Evolutionary conservation across 1,140 invertebrate genomes (phyloP).

Genomic region (Nomia melanderi): DNA sequence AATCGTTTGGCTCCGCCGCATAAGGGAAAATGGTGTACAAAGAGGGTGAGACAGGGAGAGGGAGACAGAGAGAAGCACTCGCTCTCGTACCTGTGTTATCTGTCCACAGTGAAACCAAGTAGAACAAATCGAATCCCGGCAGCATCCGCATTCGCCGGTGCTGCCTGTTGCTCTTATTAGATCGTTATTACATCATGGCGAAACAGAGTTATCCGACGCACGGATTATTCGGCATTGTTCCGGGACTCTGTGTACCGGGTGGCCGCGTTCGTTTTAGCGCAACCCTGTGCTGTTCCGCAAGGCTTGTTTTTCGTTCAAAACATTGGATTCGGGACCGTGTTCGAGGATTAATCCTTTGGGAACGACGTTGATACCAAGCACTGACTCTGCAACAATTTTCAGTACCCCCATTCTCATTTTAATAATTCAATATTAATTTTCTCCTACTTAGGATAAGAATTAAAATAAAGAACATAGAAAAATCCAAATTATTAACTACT

Average conservation of each 20-base stretch:
- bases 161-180: slow-evolving; percentile 53
- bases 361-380: no score
- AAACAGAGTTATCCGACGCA: slow-evolving; percentile 34
- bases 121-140: slow-evolving; percentile 48
- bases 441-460: no score
- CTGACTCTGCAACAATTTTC: no score
- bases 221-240: slow-evolving; percentile 39
- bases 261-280: not conserved
- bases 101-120: slow-evolving; percentile 43
- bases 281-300: no score
- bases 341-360: no score
- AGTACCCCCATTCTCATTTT: no score
- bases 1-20: slow-evolving; percentile 1
- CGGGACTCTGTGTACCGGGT: not conserved
- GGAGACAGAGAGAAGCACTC: not conserved
- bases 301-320: not conserved
- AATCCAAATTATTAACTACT: no score
- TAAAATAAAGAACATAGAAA: no score
- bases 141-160: slow-evolving; percentile 31
- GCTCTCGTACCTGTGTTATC: slow-evolving; percentile 26
- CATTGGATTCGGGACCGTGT: no score
- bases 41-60: no score
- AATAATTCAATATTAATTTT: no score
- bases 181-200: slow-evolving; percentile 49
- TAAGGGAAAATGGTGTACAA: not conserved